phyloP scores from a whole-genome alignment of 35 echinoderm and acorn worm species.

The Lytechinus pictus region DNA sequence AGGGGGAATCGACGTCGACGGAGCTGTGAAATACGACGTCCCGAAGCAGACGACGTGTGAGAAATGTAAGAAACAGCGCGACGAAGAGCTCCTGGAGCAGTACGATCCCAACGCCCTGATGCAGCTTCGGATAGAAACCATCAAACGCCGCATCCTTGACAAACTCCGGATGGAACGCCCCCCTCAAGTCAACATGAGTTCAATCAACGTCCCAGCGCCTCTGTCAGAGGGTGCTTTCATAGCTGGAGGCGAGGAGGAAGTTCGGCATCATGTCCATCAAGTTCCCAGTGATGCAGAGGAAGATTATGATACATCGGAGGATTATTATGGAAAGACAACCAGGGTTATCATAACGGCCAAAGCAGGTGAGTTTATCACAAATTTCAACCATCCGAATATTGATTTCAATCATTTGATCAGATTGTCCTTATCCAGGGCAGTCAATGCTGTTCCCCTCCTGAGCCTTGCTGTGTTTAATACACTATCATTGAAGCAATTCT shows the following conservation, averaged over 20 bases:
- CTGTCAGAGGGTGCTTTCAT: conserved; percentile 58
- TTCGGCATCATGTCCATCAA: not conserved
- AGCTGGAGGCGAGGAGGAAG: not conserved
- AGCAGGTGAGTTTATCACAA: conserved; percentile 54
- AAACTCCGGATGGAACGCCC: conserved; percentile 68
- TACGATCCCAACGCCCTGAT: conserved; percentile 54
- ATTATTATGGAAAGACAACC: conserved; percentile 76
- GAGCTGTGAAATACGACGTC: not conserved
- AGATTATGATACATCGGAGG: conserved; percentile 31
- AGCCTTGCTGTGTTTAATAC: too few relatives aligned
- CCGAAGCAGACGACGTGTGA: conserved; percentile 30
- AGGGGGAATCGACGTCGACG: not conserved
- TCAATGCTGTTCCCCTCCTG: too few relatives aligned
- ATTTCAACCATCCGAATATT: not conserved
- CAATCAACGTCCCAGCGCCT: conserved; percentile 60
- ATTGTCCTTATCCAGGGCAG: too few relatives aligned
- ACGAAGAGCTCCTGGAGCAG: conserved; percentile 33
- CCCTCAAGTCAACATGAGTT: conserved; percentile 61
- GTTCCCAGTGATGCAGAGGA: not conserved
- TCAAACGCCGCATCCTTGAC: conserved; percentile 72
- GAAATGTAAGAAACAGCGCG: conserved; percentile 11
- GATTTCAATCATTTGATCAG: not conserved
- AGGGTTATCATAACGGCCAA: conserved; percentile 75
- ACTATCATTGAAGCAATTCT: too few relatives aligned
- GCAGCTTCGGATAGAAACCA: conserved; percentile 63